Evolutionary conservation across 2,797 vertebrate genomes (phyloP).

Genomic region (Salmo trutta): DNA sequence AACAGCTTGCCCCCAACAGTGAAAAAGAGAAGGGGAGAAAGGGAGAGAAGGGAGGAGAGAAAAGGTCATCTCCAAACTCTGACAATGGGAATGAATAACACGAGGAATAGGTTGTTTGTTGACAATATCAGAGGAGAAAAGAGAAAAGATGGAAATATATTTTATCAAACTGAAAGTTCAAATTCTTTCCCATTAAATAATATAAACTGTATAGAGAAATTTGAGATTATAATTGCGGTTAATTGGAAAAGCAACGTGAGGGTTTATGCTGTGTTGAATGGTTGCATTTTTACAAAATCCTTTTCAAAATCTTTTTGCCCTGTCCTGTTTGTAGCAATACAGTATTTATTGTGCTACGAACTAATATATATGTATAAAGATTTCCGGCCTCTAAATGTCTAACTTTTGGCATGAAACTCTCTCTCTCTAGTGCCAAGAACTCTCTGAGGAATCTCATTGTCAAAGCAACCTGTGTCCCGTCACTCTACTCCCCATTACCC

Average conservation of each 20-base stretch:
- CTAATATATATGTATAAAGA: not conserved
- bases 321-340: not conserved
- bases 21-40: constrained; percentile 65
- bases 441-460: constrained; percentile 72
- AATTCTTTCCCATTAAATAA: not conserved
- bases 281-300: not conserved
- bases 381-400: not conserved
- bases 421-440: constrained; percentile 1
- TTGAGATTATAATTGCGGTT: not conserved
- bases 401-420: constrained; percentile 24
- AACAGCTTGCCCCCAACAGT: constrained; percentile 78
- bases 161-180: no score
- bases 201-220: not conserved
- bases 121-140: constrained; percentile 49
- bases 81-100: constrained; percentile 77
- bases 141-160: no score
- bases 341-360: not conserved
- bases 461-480: constrained; percentile 71
- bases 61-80: constrained; percentile 73
- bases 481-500: constrained; percentile 19
- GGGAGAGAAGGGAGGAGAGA: constrained; percentile 46
- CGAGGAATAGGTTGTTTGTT: constrained; percentile 67
- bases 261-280: not conserved
- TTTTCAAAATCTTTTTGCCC: not conserved
- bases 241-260: constrained; percentile 2